Base-by-base conservation (phyloP, 2,888 invertebrate species). In the Coleophora deauratella region DNA sequence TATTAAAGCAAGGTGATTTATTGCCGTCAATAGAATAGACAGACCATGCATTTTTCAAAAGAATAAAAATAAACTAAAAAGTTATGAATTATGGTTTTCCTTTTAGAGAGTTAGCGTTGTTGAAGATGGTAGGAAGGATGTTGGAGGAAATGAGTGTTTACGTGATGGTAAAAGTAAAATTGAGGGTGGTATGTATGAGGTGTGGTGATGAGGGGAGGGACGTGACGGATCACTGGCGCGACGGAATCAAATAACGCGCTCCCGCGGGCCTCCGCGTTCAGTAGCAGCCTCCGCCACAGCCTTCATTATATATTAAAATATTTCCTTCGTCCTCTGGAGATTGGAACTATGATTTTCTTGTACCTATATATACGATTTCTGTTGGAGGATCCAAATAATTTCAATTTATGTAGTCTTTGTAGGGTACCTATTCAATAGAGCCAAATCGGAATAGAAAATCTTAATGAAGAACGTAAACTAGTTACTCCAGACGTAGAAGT, bases 201-300 rank as follows among this genome's bases (percentile, higher is more conserved):
- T 49, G 50, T 45, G 52, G 52, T 44, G 46, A 51, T 52, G 54
- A 42, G 51, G 55, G 54, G 51, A 46, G 51, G 64, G 55, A 62
- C 62, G 64, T 72, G 68, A 73, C 70, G 67, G 70, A 72, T 75
- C 65, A 67, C 66, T 58, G 58, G 49, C 55, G 52, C 70, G 65
- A 67, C 69, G 62, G 65, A 73, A 73, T 72, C 70, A 73, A 75
- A 74, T 67, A 73, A 64, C 54, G 54, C 48, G n/a, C n/a, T 11
- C 46, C 50, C 53, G 54, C 45, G 47, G 46, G 42, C 46, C 37
- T 40, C 34, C 34, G 10, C 34, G 14, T 13, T 32, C n/a, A 12
- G 32, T 2, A 32, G 32, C 9, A n/a, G 14, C 53, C 57, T 64
- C 62, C 59, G 63, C 66, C 62, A 57, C 9, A n/a, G 14, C 53